Base-by-base conservation (phyloP, 2,797 vertebrate species). In the Varecia variegata region DNA sequence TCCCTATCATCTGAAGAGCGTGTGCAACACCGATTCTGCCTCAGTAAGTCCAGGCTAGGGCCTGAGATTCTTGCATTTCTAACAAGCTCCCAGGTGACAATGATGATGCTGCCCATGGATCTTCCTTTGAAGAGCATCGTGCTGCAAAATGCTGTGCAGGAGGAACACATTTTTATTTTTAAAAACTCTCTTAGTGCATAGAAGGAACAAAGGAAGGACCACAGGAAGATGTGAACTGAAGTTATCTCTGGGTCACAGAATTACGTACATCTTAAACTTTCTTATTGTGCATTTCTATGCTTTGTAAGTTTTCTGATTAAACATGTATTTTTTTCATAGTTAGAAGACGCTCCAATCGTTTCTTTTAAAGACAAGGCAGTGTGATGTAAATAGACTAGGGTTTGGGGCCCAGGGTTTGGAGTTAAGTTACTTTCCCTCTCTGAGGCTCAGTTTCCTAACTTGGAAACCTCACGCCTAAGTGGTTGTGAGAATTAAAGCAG, bases 361-460 rank as follows among this genome's bases (percentile, higher is more conserved):
- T 73, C 27, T 70, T 60, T 56, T 70, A 60, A 89, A 95, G 60
- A 58, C 52, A 56, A 84, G 43, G 25, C 45, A 43, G 50, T 47
- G 23, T 38, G 56, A 45, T 50, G 13, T 52, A 30, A 43, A 82
- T 25, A 30, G n/a, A 11, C 56, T 7, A 30, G 40, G 84, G 67
- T 86, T 18, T 27, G 4, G 45, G 74, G 10, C 60, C 23, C 1
- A 13, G 73, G 56, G n/a, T 58, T n/a, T 32, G 54, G 45, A 35
- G 8, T 17, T n/a, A 35, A 56, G 38, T 43, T 52, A 25, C 27
- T 35, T 83, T 27, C 8, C 20, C 30, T 68, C 25, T 45, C 54
- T 14, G 27, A 70, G 54, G 35, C n/a, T 68, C 15, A 2, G 80
- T 56, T 65, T 76, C 43, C 52, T n/a, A 40, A 38, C 17, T 25